phyloP scores from a whole-genome alignment of 2,888 invertebrate genomes.

The Aethes cnicana region DNA sequence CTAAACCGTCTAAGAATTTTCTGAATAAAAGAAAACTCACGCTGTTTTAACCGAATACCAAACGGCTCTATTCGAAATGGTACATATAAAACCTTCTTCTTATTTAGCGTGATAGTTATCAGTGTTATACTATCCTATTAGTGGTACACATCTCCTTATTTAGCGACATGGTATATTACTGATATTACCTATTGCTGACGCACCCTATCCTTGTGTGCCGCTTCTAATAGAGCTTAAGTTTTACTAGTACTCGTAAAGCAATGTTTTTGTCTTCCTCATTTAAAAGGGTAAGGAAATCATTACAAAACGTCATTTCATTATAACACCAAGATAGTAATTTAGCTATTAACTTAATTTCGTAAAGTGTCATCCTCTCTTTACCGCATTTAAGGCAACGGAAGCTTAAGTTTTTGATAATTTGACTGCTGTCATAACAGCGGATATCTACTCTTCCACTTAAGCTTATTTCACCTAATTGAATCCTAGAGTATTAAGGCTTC shows the following conservation, averaged over 20 bases:
- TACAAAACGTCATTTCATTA: background rate
- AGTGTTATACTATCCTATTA: too few relatives aligned
- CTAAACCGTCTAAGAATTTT: conserved; percentile 22
- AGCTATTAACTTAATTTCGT: conserved; percentile 37
- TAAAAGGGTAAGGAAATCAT: conserved; percentile 2
- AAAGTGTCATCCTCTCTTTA: conserved; percentile 55
- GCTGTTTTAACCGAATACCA: too few relatives aligned
- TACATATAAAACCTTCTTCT: too few relatives aligned
- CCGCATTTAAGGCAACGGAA: conserved; percentile 58
- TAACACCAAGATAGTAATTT: conserved; percentile 27
- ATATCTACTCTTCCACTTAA: conserved; percentile 77
- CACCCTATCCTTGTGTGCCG: too few relatives aligned
- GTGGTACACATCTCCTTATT: too few relatives aligned
- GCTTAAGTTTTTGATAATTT: conserved; percentile 66
- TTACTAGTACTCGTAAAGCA: too few relatives aligned
- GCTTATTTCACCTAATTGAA: conserved; percentile 82
- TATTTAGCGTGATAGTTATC: too few relatives aligned
- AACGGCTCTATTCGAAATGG: too few relatives aligned
- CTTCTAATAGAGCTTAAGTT: too few relatives aligned
- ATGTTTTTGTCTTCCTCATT: background rate
- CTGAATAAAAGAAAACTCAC: background rate
- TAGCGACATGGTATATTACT: too few relatives aligned
- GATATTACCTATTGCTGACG: too few relatives aligned
- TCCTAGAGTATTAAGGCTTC: conserved; percentile 75
- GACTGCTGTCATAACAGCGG: conserved; percentile 79